phyloP scores from a whole-genome alignment of 2,888 invertebrate genomes.

The Pammene aurita region DNA sequence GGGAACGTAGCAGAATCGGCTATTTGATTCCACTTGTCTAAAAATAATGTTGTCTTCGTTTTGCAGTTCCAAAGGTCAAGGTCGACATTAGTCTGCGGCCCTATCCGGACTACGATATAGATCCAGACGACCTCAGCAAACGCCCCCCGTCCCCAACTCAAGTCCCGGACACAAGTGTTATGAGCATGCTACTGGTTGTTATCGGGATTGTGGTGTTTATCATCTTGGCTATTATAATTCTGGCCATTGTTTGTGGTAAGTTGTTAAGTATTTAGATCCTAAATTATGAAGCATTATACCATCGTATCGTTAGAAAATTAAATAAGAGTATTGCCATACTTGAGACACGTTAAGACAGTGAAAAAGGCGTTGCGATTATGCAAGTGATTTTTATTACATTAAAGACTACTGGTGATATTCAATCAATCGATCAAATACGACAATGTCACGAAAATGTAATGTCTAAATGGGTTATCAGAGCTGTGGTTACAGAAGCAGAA shows the following conservation, averaged over 20 bases:
- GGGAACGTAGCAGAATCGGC: no score
- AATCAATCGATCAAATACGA: no score
- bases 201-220: constrained; percentile 53
- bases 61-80: constrained; percentile 63
- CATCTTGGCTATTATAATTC: constrained; percentile 50
- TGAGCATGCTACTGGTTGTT: constrained; percentile 56
- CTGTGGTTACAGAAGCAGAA: no score
- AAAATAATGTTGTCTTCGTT: not conserved
- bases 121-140: constrained; percentile 52
- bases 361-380: no score
- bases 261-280: not conserved
- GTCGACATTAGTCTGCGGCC: constrained; percentile 67
- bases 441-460: not conserved
- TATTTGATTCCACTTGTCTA: not conserved
- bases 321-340: no score
- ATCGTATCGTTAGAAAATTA: no score
- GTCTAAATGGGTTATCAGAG: no score
- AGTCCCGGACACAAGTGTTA: constrained; percentile 52
- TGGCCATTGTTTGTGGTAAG: constrained; percentile 53
- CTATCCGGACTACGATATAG: constrained; percentile 72
- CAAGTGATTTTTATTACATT: no score
- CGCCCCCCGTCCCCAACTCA: constrained; percentile 55
- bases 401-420: no score
- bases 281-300: no score
- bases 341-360: no score